A percentile compares a stretch with the other conserved stretches of the same genome.
Evolutionary conservation across 2,113 vertebrate species (phyloP).

Genomic region (Takifugu bimaculatus): DNA sequence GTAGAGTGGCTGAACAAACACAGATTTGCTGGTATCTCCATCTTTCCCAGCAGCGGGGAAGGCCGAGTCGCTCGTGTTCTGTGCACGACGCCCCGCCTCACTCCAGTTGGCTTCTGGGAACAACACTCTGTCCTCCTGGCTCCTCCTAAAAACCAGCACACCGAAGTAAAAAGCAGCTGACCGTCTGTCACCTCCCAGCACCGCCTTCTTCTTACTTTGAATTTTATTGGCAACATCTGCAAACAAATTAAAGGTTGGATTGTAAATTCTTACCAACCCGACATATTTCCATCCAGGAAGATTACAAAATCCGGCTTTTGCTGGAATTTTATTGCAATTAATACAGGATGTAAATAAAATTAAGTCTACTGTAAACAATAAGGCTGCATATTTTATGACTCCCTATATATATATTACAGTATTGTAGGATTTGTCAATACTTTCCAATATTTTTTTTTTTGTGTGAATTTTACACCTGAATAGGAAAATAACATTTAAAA

Average conservation of each 20-base stretch:
- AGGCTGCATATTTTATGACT: too few species aligned
- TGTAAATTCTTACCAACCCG: constrained; percentile 5
- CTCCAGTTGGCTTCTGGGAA: constrained; percentile 67
- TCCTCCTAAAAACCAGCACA: constrained; percentile 56
- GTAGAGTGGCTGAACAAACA: constrained; percentile 83
- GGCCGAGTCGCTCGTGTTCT: constrained; percentile 47
- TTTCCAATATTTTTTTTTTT: too few species aligned
- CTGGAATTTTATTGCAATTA: too few species aligned
- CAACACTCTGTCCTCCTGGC: constrained; percentile 56
- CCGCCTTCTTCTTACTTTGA: constrained; percentile 9
- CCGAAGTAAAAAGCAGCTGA: constrained; percentile 23
- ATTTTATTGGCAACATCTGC: constrained; percentile 12
- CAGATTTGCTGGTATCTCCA: constrained; percentile 79
- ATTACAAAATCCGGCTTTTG: background rate
- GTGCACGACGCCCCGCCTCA: constrained; percentile 44
- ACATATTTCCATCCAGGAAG: background rate
- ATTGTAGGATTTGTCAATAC: too few species aligned
- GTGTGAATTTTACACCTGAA: too few species aligned
- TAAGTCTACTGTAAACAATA: too few species aligned
- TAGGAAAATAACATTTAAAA: too few species aligned
- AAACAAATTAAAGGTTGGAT: constrained; percentile 23
- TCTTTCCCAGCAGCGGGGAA: constrained; percentile 76
- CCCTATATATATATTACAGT: too few species aligned
- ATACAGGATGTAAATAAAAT: too few species aligned
- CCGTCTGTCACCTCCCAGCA: constrained; percentile 26